Percentiles rank a stretch among this genome's conserved stretches.
Conservation (phyloP, 2,888 invertebrate species). For the Hirtodrosophila alboralis region DNA sequence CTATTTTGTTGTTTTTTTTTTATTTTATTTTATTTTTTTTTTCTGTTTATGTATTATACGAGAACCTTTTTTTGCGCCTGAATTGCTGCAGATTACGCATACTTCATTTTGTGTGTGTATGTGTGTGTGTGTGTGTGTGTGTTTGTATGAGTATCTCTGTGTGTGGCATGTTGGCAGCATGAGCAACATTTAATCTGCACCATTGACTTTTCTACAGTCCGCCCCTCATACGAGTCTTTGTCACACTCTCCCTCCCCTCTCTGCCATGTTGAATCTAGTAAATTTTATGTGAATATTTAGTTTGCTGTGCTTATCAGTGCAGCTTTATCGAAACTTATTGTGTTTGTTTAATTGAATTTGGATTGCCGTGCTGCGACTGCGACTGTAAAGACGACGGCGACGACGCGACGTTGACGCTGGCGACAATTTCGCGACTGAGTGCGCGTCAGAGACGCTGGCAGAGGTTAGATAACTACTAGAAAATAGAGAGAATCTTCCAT, state of each 20-base stretch:
- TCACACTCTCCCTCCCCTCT: constrained; percentile 37
- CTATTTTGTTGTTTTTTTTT: too few relatives aligned
- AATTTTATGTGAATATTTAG: constrained; percentile 80
- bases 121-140: constrained; percentile 15
- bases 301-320: constrained; percentile 79
- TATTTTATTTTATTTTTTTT: constrained; percentile 38
- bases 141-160: constrained; percentile 31
- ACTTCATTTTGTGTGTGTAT: constrained; percentile 47
- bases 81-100: constrained; percentile 79
- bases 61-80: constrained; percentile 77
- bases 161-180: constrained; percentile 44
- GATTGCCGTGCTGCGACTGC: constrained; percentile 64
- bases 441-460: constrained; percentile 51
- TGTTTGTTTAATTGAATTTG: constrained; percentile 84
- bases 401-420: constrained; percentile 34
- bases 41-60: constrained; percentile 64
- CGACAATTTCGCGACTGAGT: constrained; percentile 77
- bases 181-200: constrained; percentile 79
- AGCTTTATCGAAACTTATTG: constrained; percentile 83
- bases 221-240: constrained; percentile 37
- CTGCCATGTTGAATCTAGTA: constrained; percentile 42
- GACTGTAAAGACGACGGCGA: neutral
- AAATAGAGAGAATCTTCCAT: neutral
- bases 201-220: constrained; percentile 79
- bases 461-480: constrained; percentile 52